phyloP scores from a whole-genome alignment of 1,140 invertebrate species.

The Procambarus virginalis region DNA sequence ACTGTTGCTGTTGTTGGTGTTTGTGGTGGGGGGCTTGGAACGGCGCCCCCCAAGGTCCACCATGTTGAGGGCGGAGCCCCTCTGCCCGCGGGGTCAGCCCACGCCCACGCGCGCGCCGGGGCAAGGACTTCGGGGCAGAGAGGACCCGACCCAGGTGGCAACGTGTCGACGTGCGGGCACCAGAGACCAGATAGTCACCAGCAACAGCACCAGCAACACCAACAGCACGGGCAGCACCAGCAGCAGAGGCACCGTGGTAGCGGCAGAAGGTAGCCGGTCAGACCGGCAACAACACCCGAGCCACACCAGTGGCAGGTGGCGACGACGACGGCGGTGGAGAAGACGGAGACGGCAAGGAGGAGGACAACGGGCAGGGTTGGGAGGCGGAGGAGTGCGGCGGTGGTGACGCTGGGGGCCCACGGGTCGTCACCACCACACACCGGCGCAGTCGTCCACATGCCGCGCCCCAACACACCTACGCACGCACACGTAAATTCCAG shows the following conservation, averaged over 20 bases:
- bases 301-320: constrained; percentile 5
- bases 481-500: constrained; percentile 12
- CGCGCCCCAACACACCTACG: constrained; percentile 14
- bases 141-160: constrained; percentile 8
- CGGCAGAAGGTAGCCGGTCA: constrained; percentile 5
- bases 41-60: constrained; percentile 56
- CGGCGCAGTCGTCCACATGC: constrained; percentile 35
- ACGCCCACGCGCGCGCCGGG: constrained; percentile 57
- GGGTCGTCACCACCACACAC: constrained; percentile 21
- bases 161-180: constrained; percentile 31
- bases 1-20: constrained; percentile 41
- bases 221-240: constrained; percentile 40
- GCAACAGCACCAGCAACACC: constrained; percentile 36
- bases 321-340: not conserved
- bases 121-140: constrained; percentile 32
- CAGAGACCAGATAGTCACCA: constrained; percentile 30
- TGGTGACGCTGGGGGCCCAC: not conserved
- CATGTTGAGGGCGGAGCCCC: constrained; percentile 39
- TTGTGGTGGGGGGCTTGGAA: constrained; percentile 39
- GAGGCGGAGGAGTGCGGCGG: constrained; percentile 4
- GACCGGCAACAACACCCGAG: not conserved
- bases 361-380: not conserved
- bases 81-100: constrained; percentile 59
- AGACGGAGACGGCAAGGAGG: not conserved
- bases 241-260: constrained; percentile 39